Evolutionary conservation across 30 jellyfish, hydroid and myxozoan species (phyloP).

Genomic region (Pseudorhiza aurosa): DNA sequence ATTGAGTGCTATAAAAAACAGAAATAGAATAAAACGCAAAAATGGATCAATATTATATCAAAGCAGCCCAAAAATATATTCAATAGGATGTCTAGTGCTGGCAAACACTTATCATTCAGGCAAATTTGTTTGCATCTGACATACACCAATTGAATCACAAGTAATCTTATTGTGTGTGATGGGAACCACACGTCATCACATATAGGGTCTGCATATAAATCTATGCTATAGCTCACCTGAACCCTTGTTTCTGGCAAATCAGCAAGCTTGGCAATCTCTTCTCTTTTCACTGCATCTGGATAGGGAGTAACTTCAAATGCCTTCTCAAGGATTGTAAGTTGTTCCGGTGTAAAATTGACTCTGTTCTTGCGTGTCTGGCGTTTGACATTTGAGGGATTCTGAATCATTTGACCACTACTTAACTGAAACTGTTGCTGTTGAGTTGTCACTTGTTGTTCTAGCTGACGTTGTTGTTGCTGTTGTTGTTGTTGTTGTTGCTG

Average conservation of each 20-base stretch:
- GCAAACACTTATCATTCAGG: too few species aligned
- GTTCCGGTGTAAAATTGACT: constrained; percentile 88
- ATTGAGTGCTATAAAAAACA: too few species aligned
- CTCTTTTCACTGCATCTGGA: constrained; percentile 94
- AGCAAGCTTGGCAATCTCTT: constrained; percentile 83
- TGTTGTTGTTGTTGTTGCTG: constrained; percentile 49
- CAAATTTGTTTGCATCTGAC: too few species aligned
- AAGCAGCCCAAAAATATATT: too few species aligned
- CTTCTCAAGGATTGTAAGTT: constrained; percentile 74
- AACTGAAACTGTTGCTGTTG: constrained; percentile 43
- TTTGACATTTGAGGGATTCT: constrained; percentile 35
- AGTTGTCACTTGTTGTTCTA: constrained; percentile 13
- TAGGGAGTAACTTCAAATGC: constrained; percentile 87
- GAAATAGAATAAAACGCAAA: too few species aligned
- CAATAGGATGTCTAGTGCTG: too few species aligned
- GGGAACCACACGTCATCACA: too few species aligned
- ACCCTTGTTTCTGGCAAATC: constrained; percentile 96
- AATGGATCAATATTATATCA: too few species aligned
- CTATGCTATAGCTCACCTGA: constrained; percentile 76
- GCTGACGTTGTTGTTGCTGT: constrained; percentile 41
- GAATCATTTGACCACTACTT: constrained; percentile 1
- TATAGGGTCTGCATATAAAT: too few species aligned
- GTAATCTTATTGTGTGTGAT: too few species aligned
- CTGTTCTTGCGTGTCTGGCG: constrained; percentile 85
- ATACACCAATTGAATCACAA: too few species aligned